A percentile compares a stretch with the other conserved stretches of the same genome.
phyloP scores from a whole-genome alignment of 2,888 invertebrate species.

The Tiphia femorata region DNA sequence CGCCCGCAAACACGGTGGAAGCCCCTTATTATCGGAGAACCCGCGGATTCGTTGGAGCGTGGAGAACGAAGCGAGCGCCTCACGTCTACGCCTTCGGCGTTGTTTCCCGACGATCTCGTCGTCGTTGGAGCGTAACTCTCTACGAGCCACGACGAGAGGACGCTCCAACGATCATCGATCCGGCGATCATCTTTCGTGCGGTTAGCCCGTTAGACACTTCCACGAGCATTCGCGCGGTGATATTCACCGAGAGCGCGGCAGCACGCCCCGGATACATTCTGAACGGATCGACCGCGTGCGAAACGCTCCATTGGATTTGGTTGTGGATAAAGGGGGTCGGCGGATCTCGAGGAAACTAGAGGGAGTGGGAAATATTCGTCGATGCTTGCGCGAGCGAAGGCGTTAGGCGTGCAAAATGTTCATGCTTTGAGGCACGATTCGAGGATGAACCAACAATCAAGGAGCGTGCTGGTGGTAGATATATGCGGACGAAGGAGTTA shows the following conservation, averaged over 20 bases:
- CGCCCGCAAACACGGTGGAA: constrained; percentile 6
- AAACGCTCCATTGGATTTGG: too few species aligned
- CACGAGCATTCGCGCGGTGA: background rate
- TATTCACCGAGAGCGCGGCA: constrained; percentile 8
- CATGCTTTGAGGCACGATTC: too few species aligned
- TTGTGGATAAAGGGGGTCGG: too few species aligned
- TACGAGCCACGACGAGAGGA: constrained; percentile 27
- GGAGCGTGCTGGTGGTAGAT: too few species aligned
- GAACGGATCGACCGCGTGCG: too few species aligned
- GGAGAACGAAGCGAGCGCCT: too few species aligned
- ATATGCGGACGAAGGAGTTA: too few species aligned
- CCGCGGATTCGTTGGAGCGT: constrained; percentile 35
- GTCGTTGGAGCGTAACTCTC: background rate
- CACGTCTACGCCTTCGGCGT: background rate
- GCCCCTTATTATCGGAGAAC: constrained; percentile 33
- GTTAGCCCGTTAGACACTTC: constrained; percentile 18
- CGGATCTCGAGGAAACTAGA: too few species aligned
- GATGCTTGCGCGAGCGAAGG: too few species aligned
- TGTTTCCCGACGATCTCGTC: background rate
- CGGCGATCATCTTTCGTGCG: constrained; percentile 18
- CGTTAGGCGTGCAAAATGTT: too few species aligned
- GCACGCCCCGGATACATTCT: background rate
- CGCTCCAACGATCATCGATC: constrained; percentile 29
- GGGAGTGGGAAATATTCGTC: too few species aligned
- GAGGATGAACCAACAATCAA: too few species aligned